Base-by-base conservation (phyloP, 2,797 vertebrate genomes). In the Spinus pinus region DNA sequence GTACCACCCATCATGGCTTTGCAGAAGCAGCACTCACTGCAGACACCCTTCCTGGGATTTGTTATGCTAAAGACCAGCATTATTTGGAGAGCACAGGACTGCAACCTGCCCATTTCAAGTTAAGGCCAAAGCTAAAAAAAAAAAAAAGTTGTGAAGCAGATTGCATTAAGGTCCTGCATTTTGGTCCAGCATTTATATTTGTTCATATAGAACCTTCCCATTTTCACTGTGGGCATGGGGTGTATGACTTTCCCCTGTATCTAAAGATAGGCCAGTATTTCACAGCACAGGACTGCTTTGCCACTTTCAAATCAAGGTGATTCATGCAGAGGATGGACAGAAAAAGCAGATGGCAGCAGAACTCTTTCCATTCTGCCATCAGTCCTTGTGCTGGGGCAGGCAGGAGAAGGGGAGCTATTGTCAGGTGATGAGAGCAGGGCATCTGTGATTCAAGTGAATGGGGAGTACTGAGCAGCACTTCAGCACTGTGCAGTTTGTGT, bases 161-260 rank as follows among this genome's bases (percentile, higher is more conserved):
- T 21, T n/a, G 17, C 9, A 1, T 7, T 23, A 17, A 7, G 7
- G 2, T 19, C 13, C 35, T 50, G 22, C 7, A 5, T 33, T 56
- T 51, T 18, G 14, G 5, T 31, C 22, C 25, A 62, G 41, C 21
- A 30, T 22, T 44, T 61, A 0, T 0, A 1, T 17, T 33, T 49
- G 37, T 19, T 90, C 16, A 37, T 28, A 8, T 4, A 75, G 24
- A 25, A 88, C 19, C 7, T 7, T 21, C 44, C 25, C 14, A 6
- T 33, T 62, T 65, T 35, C 25, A 33, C 19, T 31, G 41, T 20
- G 62, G 44, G 7, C 6, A 15, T 0, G 1, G 17, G 20, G 5
- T 2, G 2, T 7, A 1, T 3, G 6, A 42, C 24, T 16, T 46
- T 3, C 7, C 21, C 28, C 14, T 0, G 0, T 5, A 31, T 1